Percentiles rank a stretch among this genome's conserved stretches.
Conservation (phyloP, 2,888 invertebrate genomes). For the Palloptera scutellata region DNA sequence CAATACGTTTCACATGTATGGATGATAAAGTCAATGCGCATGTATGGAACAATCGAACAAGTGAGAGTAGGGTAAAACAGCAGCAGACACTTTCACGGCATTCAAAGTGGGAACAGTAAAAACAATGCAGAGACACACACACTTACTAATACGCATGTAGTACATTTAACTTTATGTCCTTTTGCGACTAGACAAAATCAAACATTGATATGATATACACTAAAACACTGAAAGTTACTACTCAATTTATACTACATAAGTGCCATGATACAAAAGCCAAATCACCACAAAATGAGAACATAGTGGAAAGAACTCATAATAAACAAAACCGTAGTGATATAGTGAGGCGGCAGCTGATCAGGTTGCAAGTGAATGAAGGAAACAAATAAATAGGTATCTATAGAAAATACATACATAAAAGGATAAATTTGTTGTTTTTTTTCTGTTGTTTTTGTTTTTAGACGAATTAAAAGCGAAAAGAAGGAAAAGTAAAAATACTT, state of each 20-base stretch:
- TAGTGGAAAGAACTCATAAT: background rate
- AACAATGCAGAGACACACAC: too few species aligned
- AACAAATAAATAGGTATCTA: background rate
- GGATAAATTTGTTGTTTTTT: too few species aligned
- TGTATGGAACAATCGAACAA: slow-evolving; percentile 36
- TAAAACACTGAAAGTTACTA: background rate
- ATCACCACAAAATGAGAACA: background rate
- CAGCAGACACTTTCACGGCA: too few species aligned
- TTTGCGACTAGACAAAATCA: too few species aligned
- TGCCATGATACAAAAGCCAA: background rate
- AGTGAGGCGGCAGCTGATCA: slow-evolving; percentile 48
- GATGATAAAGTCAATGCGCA: slow-evolving; percentile 26
- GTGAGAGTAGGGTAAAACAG: slow-evolving; percentile 24
- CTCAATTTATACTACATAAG: background rate
- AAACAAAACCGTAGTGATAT: background rate
- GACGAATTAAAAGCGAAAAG: slow-evolving; percentile 15
- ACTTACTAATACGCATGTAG: too few species aligned
- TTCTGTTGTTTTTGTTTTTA: too few species aligned
- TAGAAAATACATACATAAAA: background rate
- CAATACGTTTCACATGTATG: too few species aligned
- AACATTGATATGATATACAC: too few species aligned
- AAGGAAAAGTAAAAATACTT: slow-evolving; percentile 17
- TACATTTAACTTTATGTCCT: too few species aligned
- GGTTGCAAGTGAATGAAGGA: slow-evolving; percentile 47
- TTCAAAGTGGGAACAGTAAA: too few species aligned